Base-by-base conservation (phyloP, 2,113 vertebrate genomes). In the Antidorcas marsupialis region DNA sequence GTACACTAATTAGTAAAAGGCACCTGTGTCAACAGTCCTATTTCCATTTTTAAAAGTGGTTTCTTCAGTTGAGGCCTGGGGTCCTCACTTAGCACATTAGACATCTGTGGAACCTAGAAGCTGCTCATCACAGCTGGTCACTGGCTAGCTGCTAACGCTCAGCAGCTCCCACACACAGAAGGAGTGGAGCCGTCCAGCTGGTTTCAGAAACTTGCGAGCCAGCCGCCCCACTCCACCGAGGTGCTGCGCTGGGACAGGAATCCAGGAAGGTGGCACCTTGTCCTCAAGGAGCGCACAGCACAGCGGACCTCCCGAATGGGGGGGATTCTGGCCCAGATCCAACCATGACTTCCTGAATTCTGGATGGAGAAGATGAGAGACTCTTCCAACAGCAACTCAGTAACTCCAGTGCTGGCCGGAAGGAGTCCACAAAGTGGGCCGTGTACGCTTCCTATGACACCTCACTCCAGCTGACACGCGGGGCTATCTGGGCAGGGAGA, bases 11-110 rank as follows among this genome's bases (percentile, higher is more conserved):
- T 97, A 98, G 78, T 43, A 82, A 95, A 76, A 36, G 28, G 43
- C 94, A 95, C 94, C 89, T 97, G 97, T 71, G 83, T 95, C 87
- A 93, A 94, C 71, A 93, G 82, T 23, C 28, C 87, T 30, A 28
- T n/a, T 50, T 79, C 78, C 79, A 67, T 50, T 78, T 87, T 92
- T 86, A 25, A 30, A 59, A 85, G 60, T 33, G 4, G 2, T 57
- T 94, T 85, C 14, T 57, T 88, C 39, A 71, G 57, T 67, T 39
- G 76, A 47, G 50, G 62, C 47, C 94, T 59, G 45, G 85, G 45
- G 57, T 82, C 82, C 93, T 91, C 50, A 6, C 45, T 94, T 83
- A 93, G 94, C 76, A 94, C 89, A 84, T 57, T 36, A 47, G 36
- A 33, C 62, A 43, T 94, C 9, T 85, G 67, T 55, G 21, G 86